Evolutionary conservation across 2,888 invertebrate species (phyloP).

Genomic region (Mesorhabditis belari): DNA sequence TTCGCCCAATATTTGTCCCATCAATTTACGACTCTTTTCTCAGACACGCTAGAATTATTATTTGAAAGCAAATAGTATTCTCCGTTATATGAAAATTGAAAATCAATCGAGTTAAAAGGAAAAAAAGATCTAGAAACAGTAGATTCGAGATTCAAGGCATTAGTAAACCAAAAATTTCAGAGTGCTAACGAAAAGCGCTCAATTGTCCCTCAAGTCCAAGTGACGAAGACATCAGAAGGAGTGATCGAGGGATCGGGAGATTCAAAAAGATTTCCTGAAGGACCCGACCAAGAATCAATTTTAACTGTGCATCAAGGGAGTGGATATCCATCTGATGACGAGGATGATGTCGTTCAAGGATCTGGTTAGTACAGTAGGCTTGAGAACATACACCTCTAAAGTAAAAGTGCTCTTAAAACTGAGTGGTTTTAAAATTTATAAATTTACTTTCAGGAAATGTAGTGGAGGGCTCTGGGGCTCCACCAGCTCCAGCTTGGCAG

Average conservation of each 20-base stretch:
- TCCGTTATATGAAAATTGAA: too few relatives aligned
- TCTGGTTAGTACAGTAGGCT: conserved; percentile 10
- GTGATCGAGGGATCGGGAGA: background rate
- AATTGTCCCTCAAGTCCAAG: background rate
- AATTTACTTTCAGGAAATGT: background rate
- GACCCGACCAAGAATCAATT: background rate
- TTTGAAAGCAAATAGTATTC: too few relatives aligned
- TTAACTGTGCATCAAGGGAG: conserved; percentile 15
- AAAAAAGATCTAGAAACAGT: too few relatives aligned
- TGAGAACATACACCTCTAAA: background rate
- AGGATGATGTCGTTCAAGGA: conserved; percentile 26
- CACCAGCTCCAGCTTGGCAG: background rate
- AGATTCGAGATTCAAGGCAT: background rate
- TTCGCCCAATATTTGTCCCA: too few relatives aligned
- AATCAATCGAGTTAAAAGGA: too few relatives aligned
- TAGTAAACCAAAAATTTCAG: background rate
- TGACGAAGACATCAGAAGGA: background rate
- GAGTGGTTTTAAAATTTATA: too few relatives aligned
- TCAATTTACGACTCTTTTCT: too few relatives aligned
- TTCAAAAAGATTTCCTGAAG: too few relatives aligned
- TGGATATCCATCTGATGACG: conserved; percentile 34
- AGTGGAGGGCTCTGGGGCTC: background rate
- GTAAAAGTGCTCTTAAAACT: too few relatives aligned
- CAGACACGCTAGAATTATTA: too few relatives aligned
- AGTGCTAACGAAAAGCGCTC: background rate